Percentiles rank a stretch among this genome's conserved stretches.
phyloP scores from a whole-genome alignment of 2,113 vertebrate species.

The Rhynchopsitta pachyrhyncha region DNA sequence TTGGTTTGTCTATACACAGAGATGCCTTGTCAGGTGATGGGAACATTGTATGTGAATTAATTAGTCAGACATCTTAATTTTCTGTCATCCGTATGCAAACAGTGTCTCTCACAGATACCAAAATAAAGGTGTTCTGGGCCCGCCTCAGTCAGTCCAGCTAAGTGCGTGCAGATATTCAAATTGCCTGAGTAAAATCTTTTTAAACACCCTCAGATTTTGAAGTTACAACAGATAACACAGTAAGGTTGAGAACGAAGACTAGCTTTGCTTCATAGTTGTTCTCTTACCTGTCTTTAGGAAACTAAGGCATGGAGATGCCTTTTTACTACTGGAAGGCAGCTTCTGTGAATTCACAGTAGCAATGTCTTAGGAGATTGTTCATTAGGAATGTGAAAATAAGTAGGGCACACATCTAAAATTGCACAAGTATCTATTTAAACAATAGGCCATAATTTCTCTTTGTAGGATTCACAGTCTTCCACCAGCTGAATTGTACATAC shows the following conservation, averaged over 20 bases:
- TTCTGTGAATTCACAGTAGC: slow-evolving; percentile 21
- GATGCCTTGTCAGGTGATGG: neutral
- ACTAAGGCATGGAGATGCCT: neutral
- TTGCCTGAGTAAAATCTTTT: neutral
- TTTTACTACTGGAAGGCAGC: neutral
- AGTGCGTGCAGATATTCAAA: neutral
- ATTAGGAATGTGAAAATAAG: slow-evolving; percentile 15
- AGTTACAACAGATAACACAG: neutral
- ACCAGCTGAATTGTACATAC: slow-evolving; percentile 24
- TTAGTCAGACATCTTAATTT: neutral
- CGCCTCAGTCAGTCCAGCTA: neutral
- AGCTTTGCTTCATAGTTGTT: neutral
- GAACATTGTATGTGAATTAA: neutral
- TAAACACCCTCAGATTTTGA: neutral
- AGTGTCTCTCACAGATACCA: neutral
- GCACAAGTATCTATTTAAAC: slow-evolving; percentile 14
- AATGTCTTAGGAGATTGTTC: neutral
- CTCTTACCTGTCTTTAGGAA: neutral
- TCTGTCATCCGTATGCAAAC: neutral
- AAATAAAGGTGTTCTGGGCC: neutral
- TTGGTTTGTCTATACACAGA: neutral
- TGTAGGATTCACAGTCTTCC: neutral
- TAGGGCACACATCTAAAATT: slow-evolving; percentile 47
- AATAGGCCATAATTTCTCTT: slow-evolving; percentile 14
- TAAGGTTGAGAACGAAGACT: neutral